Evolutionary conservation across 2,888 invertebrate genomes (phyloP), one percentile per base, ranked within the genome.

Genomic region (Merodon equestris): DNA sequence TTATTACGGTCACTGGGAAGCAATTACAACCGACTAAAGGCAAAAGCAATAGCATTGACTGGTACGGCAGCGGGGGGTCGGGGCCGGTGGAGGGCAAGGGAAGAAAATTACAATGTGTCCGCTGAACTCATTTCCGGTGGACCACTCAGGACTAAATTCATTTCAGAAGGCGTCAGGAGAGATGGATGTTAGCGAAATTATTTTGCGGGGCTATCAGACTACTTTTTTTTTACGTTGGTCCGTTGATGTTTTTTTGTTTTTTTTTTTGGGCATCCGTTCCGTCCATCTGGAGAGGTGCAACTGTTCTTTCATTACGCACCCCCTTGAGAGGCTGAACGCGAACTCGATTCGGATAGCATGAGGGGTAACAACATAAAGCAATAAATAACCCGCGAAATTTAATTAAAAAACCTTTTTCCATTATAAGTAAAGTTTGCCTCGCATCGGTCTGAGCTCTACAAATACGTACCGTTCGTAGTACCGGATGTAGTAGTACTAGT

Each of bases 381-480:
- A 83, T 83, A 83, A 83, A 83, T 83, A 83, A 83, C 83, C 83
- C 83, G 82, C 83, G 83, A 83, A 83, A 83, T 83, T 83, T 83
- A 83, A 83, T 83, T 83, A 83, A 83, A 83, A 82, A 79, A 77
- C 76, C 77, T 82, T 82, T 82, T 82, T 81, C 81, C 82, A 81
- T 79, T 82, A 81, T 81, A 79, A 79, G 79, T 74, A 79, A 79
- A 79, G 79, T 79, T 79, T 79, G 79, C 74, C 68, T 74, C 79
- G 64, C 73, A 79, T 79, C 73, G 73, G 68, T 72, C 64, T 79
- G 73, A 58, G 40, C 57, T 36, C 38, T 47, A 67, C 67, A 72
- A 67, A 77, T 77, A 76, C 72, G 27, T 27, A 27, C 27, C 27
- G 7, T 27, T 4, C 27, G 3, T n/a, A n/a, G n/a, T 7, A 27